Percentiles rank a stretch among this genome's conserved stretches.
phyloP scores from a whole-genome alignment of 2,113 vertebrate genomes.

The Gallinago media region DNA sequence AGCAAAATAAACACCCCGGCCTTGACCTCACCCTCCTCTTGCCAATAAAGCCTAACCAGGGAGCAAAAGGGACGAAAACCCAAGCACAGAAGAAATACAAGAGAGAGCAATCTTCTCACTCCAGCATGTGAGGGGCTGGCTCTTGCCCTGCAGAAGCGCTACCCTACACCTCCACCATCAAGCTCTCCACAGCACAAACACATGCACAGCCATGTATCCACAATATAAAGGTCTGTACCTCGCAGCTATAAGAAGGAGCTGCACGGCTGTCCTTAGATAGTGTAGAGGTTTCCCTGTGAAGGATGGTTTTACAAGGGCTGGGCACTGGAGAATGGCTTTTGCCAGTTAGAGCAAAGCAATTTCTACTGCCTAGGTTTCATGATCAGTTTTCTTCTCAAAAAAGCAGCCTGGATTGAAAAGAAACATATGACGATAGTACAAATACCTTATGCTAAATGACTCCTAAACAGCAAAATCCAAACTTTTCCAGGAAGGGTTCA shows the following conservation, averaged over 20 bases:
- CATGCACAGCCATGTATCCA: background rate
- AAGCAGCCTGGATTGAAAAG: background rate
- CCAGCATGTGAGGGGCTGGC: accelerated
- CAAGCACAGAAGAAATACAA: background rate
- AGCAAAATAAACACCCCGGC: background rate
- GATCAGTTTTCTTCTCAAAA: background rate
- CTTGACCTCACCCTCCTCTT: background rate
- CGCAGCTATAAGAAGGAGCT: background rate
- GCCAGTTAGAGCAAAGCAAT: background rate
- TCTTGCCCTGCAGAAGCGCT: background rate
- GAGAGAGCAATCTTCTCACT: background rate
- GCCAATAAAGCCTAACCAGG: background rate
- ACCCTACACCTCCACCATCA: background rate
- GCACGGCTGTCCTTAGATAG: background rate
- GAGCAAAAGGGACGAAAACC: background rate
- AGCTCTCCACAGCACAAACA: background rate
- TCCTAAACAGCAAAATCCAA: background rate
- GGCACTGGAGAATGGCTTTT: background rate
- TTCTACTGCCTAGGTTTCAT: background rate
- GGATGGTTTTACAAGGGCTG: background rate
- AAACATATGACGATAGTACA: background rate
- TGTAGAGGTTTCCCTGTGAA: background rate
- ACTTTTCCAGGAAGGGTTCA: background rate
- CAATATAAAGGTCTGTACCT: background rate
- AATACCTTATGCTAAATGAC: background rate